These are phyloP conservation scores for Tetramorium bicarinatum DNA, from an alignment of 2,888 invertebrate genomes.

Conservation along the genomic window DNA sequence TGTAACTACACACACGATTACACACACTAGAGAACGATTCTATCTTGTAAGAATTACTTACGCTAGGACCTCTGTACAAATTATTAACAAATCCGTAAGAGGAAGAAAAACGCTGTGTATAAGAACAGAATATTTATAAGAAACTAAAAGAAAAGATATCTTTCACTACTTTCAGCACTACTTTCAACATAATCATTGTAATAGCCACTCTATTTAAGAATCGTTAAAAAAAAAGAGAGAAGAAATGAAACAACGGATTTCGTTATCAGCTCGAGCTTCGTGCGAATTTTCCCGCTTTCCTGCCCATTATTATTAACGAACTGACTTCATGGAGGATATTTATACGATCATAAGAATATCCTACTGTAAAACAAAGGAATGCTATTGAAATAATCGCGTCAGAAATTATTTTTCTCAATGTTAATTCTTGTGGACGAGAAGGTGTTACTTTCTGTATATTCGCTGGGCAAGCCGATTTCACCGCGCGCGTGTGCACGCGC, in stretches of 20 bases:
- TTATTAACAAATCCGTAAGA: constrained; percentile 45
- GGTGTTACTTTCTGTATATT: constrained; percentile 34
- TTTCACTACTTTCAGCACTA: constrained; percentile 58
- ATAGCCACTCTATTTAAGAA: constrained; percentile 55
- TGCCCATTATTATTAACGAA: constrained; percentile 26
- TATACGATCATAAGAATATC: constrained; percentile 23
- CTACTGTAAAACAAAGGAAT: constrained; percentile 16
- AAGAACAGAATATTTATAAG: constrained; percentile 58
- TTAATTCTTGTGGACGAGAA: constrained; percentile 43
- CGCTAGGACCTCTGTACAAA: constrained; percentile 53
- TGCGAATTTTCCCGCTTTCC: constrained; percentile 41
- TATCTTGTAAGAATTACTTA: constrained; percentile 53
- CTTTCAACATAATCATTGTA: constrained; percentile 58
- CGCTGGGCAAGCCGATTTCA: constrained; percentile 19
- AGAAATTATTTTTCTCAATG: constrained; percentile 53
- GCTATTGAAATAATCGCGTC: constrained; percentile 36
- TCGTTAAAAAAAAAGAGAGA: constrained; percentile 42
- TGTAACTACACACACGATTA: constrained; percentile 46
- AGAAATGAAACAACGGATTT: constrained; percentile 48
- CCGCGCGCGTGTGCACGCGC: constrained; percentile 21
- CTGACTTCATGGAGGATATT: constrained; percentile 52
- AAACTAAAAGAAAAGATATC: constrained; percentile 55
- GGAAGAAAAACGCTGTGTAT: constrained; percentile 42
- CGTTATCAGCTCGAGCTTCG: constrained; percentile 54
- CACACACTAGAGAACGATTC: constrained; percentile 46